These are phyloP conservation scores for Pangasius sanitwongsei DNA, from an alignment of 2,797 vertebrate genomes.

Conservation along the genomic window DNA sequence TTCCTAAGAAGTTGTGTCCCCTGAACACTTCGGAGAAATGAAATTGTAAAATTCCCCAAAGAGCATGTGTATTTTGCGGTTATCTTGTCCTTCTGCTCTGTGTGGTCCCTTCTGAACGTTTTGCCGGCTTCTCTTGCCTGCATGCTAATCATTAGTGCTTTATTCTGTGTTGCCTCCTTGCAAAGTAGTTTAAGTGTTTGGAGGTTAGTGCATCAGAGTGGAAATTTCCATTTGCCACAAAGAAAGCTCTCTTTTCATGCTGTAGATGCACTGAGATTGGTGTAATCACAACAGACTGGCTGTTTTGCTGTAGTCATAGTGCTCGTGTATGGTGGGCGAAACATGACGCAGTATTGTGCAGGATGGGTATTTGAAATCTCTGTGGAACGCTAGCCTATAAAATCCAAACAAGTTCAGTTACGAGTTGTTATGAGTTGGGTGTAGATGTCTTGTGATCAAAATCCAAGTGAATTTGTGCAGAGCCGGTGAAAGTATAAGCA, in stretches of 20 bases:
- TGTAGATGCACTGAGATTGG: not conserved
- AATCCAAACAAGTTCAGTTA: not conserved
- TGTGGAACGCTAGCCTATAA: not conserved
- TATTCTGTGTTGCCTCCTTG: constrained; percentile 43
- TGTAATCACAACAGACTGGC: constrained; percentile 2
- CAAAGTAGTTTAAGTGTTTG: constrained; percentile 32
- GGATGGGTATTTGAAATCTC: not conserved
- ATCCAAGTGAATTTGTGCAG: not conserved
- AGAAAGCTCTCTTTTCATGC: constrained; percentile 21
- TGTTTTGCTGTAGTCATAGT: constrained; percentile 19
- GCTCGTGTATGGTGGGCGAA: constrained; percentile 3
- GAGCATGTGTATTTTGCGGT: not conserved
- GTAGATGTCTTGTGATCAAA: not conserved
- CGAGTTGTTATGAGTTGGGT: not conserved
- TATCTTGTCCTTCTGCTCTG: constrained; percentile 8
- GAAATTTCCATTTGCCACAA: constrained; percentile 64
- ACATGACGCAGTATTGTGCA: not conserved
- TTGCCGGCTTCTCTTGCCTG: constrained; percentile 15
- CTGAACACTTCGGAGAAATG: not conserved
- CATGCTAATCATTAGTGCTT: constrained; percentile 41
- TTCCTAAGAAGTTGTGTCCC: constrained; percentile 13
- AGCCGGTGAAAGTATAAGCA: not conserved
- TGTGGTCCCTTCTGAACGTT: constrained; percentile 23
- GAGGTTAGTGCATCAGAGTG: constrained; percentile 51
- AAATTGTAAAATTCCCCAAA: not conserved